These are phyloP conservation scores for Chiroxiphia lanceolata DNA, from an alignment of 2,797 vertebrate species.

Conservation along the genomic window DNA sequence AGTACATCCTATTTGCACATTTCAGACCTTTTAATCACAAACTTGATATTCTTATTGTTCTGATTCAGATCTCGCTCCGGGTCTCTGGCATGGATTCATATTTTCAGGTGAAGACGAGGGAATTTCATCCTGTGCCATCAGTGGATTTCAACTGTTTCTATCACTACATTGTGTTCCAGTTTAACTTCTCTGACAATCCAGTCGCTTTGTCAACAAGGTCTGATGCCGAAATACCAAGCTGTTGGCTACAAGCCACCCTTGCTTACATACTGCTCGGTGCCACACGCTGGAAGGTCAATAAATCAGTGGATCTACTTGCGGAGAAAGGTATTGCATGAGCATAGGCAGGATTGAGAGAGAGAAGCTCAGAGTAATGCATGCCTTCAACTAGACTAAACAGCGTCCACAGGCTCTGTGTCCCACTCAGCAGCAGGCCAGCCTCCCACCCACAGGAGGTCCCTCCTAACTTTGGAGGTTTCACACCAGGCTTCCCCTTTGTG, in stretches of 20 bases:
- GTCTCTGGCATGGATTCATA: background rate
- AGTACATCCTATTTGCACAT: fast-evolving
- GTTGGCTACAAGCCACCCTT: background rate
- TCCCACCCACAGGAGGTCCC: background rate
- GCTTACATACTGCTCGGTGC: background rate
- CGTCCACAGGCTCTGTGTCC: background rate
- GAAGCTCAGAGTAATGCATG: background rate
- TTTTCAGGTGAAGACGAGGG: background rate
- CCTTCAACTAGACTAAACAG: background rate
- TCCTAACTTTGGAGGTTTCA: background rate
- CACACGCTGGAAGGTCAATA: background rate
- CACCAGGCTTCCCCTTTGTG: background rate
- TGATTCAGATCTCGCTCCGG: background rate
- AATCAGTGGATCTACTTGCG: background rate
- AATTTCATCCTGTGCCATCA: background rate
- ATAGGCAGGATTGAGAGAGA: background rate
- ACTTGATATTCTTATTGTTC: background rate
- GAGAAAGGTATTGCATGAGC: background rate
- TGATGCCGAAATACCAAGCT: background rate
- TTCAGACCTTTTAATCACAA: background rate
- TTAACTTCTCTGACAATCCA: background rate
- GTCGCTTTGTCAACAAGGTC: background rate
- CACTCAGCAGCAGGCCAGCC: background rate
- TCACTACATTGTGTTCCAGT: background rate
- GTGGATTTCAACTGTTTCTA: background rate